Percentiles rank a stretch among this genome's conserved stretches.
These are phyloP conservation scores for Caenorhabditis japonica DNA, from an alignment of 2,888 invertebrate genomes.

Conservation along the genomic window DNA sequence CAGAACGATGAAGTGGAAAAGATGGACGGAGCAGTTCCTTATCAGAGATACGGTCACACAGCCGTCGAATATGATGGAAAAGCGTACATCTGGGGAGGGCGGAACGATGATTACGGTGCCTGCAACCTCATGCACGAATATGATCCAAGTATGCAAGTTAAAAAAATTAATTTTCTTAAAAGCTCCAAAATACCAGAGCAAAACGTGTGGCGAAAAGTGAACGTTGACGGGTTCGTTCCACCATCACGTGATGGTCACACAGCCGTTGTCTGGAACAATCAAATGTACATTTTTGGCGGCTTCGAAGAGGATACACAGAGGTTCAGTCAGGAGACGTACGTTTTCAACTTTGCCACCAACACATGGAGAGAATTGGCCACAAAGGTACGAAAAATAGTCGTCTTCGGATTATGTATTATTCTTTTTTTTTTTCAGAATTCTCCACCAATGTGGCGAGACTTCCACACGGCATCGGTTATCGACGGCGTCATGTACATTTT, in stretches of 20 bases:
- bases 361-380: slow-evolving; percentile 81
- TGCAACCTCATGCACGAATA: slow-evolving; percentile 88
- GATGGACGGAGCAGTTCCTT: slow-evolving; percentile 80
- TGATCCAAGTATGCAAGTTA: slow-evolving; percentile 80
- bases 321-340: slow-evolving; percentile 87
- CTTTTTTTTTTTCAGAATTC: slow-evolving; percentile 9
- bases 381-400: slow-evolving; percentile 57
- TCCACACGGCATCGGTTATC: slow-evolving; percentile 88
- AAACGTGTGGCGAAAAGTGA: slow-evolving; percentile 77
- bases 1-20: neutral
- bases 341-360: slow-evolving; percentile 84
- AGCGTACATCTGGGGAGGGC: slow-evolving; percentile 91
- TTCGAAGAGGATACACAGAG: slow-evolving; percentile 88
- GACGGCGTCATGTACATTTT: slow-evolving; percentile 88
- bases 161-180: neutral
- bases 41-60: slow-evolving; percentile 93
- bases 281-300: slow-evolving; percentile 91
- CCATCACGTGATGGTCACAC: slow-evolving; percentile 91
- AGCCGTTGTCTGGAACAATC: slow-evolving; percentile 80
- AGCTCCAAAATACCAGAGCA: slow-evolving; percentile 70
- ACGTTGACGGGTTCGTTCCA: slow-evolving; percentile 82
- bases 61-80: slow-evolving; percentile 85
- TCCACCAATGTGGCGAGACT: slow-evolving; percentile 86
- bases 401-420: too few species aligned
- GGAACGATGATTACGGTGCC: slow-evolving; percentile 86